Evolutionary conservation across 2,113 vertebrate species (phyloP).

Genomic region (Mirounga angustirostris): DNA sequence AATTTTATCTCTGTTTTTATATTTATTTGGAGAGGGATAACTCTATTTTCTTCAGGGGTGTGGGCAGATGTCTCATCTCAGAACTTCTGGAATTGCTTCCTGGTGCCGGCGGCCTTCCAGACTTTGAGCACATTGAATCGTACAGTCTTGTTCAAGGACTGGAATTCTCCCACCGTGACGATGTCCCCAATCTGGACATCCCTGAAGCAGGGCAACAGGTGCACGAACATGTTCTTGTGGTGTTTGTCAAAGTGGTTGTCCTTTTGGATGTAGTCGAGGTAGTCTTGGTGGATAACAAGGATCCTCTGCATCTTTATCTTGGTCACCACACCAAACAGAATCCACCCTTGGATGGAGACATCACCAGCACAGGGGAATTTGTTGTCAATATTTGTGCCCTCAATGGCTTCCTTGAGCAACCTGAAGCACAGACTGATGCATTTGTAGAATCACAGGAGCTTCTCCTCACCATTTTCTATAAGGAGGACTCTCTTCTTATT

Average conservation of each 20-base stretch:
- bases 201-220: not conserved
- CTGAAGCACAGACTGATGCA: accelerated
- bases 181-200: not conserved
- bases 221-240: not conserved
- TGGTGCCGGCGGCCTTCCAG: not conserved
- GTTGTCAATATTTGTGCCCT: not conserved
- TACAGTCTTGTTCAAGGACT: not conserved
- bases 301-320: not conserved
- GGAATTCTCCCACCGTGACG: not conserved
- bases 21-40: not conserved
- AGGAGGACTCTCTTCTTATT: not conserved
- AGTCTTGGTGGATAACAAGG: not conserved
- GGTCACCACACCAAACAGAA: not conserved
- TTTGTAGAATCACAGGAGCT: not conserved
- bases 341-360: not conserved
- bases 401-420: not conserved
- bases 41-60: not conserved
- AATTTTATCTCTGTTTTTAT: not conserved
- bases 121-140: not conserved
- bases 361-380: not conserved
- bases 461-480: not conserved
- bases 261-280: not conserved
- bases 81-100: not conserved
- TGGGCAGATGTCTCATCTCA: not conserved
- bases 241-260: not conserved